phyloP scores from a whole-genome alignment of 2,113 vertebrate species.

The Actinemys pallida region DNA sequence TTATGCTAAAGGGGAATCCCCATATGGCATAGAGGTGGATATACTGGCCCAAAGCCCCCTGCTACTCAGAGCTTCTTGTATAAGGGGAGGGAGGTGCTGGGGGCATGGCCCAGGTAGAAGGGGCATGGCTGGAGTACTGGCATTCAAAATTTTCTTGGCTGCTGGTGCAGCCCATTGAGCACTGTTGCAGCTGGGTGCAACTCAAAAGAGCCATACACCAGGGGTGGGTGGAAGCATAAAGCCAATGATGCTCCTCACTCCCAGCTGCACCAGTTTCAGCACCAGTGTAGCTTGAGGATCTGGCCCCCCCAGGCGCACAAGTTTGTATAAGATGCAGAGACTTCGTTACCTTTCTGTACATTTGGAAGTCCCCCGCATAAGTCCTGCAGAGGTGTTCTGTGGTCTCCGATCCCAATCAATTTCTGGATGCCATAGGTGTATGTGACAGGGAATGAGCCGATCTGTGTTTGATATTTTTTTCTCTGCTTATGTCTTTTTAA shows the following conservation, averaged over 20 bases:
- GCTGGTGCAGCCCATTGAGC: not conserved
- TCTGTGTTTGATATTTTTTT: not conserved
- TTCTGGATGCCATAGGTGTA: not conserved
- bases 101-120: not conserved
- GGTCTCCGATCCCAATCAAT: not conserved
- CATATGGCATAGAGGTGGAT: not conserved
- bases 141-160: not conserved
- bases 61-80: not conserved
- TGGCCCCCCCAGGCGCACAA: no score
- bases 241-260: no score
- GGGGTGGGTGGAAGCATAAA: no score
- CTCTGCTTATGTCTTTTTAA: not conserved
- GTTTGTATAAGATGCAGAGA: no score
- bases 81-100: not conserved
- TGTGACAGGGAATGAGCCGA: not conserved
- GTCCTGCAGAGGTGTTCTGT: no score
- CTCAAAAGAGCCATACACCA: not conserved
- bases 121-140: not conserved
- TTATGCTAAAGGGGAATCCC: not conserved
- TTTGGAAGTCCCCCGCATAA: no score
- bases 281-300: no score
- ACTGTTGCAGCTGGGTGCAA: not conserved
- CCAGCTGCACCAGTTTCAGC: no score
- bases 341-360: no score
- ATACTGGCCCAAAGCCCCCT: not conserved